These are phyloP conservation scores for Drosophila macrospina DNA, from an alignment of 2,888 invertebrate genomes.

Conservation along the genomic window DNA sequence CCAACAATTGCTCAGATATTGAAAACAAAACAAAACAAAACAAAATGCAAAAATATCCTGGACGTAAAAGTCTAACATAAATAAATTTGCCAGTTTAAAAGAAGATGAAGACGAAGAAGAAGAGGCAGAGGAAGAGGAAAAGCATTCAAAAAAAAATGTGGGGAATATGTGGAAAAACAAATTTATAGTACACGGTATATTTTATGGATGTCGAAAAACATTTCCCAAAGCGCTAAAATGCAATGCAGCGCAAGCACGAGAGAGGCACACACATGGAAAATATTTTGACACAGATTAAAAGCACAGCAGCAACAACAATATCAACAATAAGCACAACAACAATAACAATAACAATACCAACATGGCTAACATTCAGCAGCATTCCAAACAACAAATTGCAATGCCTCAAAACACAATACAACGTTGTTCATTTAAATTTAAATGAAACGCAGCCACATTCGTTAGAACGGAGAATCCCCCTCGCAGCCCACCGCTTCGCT, in stretches of 20 bases:
- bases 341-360: not conserved
- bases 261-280: slow-evolving; percentile 49
- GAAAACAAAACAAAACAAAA: slow-evolving; percentile 58
- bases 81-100: slow-evolving; percentile 53
- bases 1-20: slow-evolving; percentile 62
- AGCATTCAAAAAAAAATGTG: not conserved
- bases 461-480: too few relatives aligned
- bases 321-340: slow-evolving; percentile 26
- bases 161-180: slow-evolving; percentile 57
- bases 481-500: not conserved
- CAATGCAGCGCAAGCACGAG: slow-evolving; percentile 27
- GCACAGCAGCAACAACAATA: slow-evolving; percentile 40
- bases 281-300: slow-evolving; percentile 77
- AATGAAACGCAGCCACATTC: slow-evolving; percentile 66
- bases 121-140: slow-evolving; percentile 13
- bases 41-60: slow-evolving; percentile 39
- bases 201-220: slow-evolving; percentile 62
- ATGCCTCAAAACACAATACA: slow-evolving; percentile 62
- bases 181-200: slow-evolving; percentile 53
- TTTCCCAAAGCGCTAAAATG: slow-evolving; percentile 60
- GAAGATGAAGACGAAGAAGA: slow-evolving; percentile 21
- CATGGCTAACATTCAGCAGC: slow-evolving; percentile 18
- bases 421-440: slow-evolving; percentile 73
- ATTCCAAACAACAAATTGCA: slow-evolving; percentile 30
- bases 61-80: slow-evolving; percentile 38